Conservation (phyloP, 1,140 invertebrate species). For the Cheumatopsyche charites region DNA sequence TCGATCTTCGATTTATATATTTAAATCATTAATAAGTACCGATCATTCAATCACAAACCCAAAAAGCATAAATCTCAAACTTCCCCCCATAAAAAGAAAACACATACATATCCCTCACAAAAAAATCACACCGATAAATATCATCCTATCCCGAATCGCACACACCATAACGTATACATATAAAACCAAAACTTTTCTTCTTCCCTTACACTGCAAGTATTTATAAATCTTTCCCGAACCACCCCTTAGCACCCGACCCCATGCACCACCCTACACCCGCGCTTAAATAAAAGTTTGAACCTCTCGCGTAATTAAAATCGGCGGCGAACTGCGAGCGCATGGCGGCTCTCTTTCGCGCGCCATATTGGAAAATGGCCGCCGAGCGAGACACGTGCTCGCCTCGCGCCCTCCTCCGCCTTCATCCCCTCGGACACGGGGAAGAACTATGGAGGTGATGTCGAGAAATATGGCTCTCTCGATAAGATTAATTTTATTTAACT, state of each 20-base stretch:
- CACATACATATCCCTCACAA: too few relatives aligned
- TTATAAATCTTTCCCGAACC: slow-evolving; percentile 54
- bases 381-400: too few relatives aligned
- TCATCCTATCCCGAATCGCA: background rate
- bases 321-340: slow-evolving; percentile 10
- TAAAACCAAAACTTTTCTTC: slow-evolving; percentile 52
- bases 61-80: too few relatives aligned
- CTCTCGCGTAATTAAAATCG: slow-evolving; percentile 50
- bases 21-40: too few relatives aligned
- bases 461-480: slow-evolving; percentile 62
- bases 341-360: background rate
- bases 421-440: slow-evolving; percentile 56
- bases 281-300: slow-evolving; percentile 50
- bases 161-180: slow-evolving; percentile 15
- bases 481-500: slow-evolving; percentile 60
- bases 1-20: too few relatives aligned
- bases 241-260: too few relatives aligned
- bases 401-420: slow-evolving; percentile 1
- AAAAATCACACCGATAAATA: too few relatives aligned
- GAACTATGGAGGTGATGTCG: slow-evolving; percentile 57
- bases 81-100: too few relatives aligned
- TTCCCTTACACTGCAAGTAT: slow-evolving; percentile 53
- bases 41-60: too few relatives aligned
- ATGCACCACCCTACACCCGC: slow-evolving; percentile 39
- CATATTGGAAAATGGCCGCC: background rate